Percentiles rank a stretch among this genome's conserved stretches.
Evolutionary conservation across 2,113 vertebrate species (phyloP).

Genomic region (Ibidorhyncha struthersii): DNA sequence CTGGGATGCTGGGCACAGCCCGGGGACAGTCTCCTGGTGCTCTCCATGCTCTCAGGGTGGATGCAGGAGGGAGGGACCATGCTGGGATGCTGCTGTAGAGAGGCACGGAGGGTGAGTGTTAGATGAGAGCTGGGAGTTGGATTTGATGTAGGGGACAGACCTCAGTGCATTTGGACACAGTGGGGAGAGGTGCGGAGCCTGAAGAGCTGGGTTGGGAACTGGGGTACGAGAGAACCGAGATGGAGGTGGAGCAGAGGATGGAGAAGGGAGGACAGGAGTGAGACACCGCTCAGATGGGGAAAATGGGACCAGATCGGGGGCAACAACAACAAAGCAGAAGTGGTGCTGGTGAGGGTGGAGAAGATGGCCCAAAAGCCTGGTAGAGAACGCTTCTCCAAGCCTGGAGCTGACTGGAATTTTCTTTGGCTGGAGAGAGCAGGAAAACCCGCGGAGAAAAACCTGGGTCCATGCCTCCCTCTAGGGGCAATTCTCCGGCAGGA

Average conservation of each 20-base stretch:
- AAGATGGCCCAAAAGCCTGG: not conserved
- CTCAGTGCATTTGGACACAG: not conserved
- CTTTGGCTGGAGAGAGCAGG: not conserved
- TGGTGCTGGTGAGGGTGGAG: not conserved
- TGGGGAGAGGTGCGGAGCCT: not conserved
- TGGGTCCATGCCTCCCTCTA: not conserved
- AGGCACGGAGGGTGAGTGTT: not conserved
- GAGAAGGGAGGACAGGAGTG: not conserved
- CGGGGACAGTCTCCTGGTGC: not conserved
- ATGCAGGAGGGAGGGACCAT: not conserved
- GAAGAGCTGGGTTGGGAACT: not conserved
- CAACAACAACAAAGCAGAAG: not conserved
- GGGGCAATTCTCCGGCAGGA: not conserved
- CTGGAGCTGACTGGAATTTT: not conserved
- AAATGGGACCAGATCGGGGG: not conserved
- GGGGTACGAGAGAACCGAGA: fast-evolving
- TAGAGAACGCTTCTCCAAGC: not conserved
- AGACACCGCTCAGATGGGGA: not conserved
- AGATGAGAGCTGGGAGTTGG: not conserved
- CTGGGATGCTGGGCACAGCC: not conserved
- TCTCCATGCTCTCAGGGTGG: not conserved
- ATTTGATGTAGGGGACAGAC: not conserved
- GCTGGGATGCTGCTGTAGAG: not conserved
- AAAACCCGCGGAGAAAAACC: not conserved
- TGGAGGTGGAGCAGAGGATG: not conserved